Evolutionary conservation across 2,113 vertebrate genomes (phyloP), one percentile per base, ranked within the genome.

Genomic region (Edolisoma coerulescens): DNA sequence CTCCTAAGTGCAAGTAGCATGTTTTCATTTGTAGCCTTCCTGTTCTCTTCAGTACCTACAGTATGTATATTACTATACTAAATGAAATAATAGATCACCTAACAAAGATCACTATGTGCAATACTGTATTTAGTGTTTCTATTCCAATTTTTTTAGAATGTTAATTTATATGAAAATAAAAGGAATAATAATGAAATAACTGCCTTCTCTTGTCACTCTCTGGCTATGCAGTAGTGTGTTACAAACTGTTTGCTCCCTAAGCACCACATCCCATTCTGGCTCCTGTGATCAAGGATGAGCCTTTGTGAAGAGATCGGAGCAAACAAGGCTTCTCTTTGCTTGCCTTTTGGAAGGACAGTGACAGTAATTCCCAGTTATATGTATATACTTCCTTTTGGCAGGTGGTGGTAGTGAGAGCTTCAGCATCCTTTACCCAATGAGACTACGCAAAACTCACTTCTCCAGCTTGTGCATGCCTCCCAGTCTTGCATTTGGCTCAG

Each of bases 131-230:
- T 98, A 98, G 98, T 98, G 98, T 98, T 98, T 98, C 98, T 98
- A 98, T 98, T 98, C 94, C 97, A 94, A 98, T 96, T 98, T 98
- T 98, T 98, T 96, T 98, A 98, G 97, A 96, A 97, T 96, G 97
- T 97, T 98, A 97, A 98, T 98, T 99, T 99, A 98, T 98, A 98
- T 98, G 97, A 98, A 98, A 98, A 98, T 98, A 99, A 99, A 99
- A 98, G 96, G 97, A 98, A 98, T 97, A 98, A 98, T 97, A 96
- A 97, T 78, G 69, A 97, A 91, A 92, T 82, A 89, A 71, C 73
- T 96, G 81, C 84, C 71, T 89, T 81, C 44, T 75, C 39, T 86
- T 63, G 69, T 96, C 69, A 68, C 44, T 96, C 44, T n/a, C 37
- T 71, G 84, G 27, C 49, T 84, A 2, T 24, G 39, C 33, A 74